A percentile compares a stretch with the other conserved stretches of the same genome.
These are phyloP conservation scores for Fundulus diaphanus DNA, from an alignment of 2,797 vertebrate species.

Conservation along the genomic window DNA sequence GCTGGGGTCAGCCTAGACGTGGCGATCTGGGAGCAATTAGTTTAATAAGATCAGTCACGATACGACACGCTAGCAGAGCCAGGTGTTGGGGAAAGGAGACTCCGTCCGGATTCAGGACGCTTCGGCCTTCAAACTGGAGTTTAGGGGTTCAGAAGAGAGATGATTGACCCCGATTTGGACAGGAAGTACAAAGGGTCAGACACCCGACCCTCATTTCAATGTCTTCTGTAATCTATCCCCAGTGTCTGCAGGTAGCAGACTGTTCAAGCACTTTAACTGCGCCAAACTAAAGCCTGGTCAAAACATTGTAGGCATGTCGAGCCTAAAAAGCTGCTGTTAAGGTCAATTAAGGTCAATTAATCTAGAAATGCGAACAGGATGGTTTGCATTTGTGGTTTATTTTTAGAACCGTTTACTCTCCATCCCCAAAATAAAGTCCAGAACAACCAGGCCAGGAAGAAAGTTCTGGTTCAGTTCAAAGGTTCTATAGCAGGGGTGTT, in stretches of 20 bases:
- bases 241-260: neutral
- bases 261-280: too few species aligned
- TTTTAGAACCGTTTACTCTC: neutral
- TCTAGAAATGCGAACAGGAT: neutral
- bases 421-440: too few species aligned
- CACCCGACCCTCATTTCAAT: neutral
- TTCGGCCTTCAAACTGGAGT: neutral
- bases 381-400: neutral
- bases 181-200: slow-evolving; percentile 3
- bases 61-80: slow-evolving; percentile 68
- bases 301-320: too few species aligned
- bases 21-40: slow-evolving; percentile 75
- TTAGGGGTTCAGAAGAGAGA: slow-evolving; percentile 14
- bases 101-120: slow-evolving; percentile 22
- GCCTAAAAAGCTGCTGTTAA: neutral
- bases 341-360: too few species aligned
- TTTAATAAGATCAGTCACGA: slow-evolving; percentile 69
- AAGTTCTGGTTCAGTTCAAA: too few species aligned
- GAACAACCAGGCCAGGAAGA: too few species aligned
- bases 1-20: slow-evolving; percentile 57
- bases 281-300: too few species aligned
- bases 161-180: neutral
- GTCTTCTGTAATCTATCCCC: neutral
- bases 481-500: too few species aligned
- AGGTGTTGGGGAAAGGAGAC: slow-evolving; percentile 54